Percentiles rank a stretch among this genome's conserved stretches.
Conservation (phyloP, 2,113 vertebrate species). For the Ptychochromis oligacanthus region DNA sequence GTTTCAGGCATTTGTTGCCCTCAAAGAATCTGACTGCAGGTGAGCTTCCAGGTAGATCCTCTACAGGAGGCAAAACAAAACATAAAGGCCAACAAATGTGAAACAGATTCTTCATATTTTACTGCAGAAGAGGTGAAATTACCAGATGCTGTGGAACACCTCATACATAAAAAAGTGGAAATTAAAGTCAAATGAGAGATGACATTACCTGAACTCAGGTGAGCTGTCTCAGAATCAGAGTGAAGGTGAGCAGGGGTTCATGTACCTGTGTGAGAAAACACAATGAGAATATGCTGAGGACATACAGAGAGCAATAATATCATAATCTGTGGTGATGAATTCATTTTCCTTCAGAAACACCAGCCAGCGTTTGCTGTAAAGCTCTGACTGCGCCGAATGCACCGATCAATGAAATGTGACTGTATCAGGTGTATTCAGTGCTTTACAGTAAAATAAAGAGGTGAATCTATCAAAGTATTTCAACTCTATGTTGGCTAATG, state of each 20-base stretch:
- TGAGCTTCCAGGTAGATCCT: background rate
- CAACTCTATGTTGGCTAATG: too few relatives aligned
- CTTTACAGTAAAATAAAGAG: too few relatives aligned
- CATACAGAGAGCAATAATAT: background rate
- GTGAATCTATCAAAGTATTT: too few relatives aligned
- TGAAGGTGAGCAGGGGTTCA: background rate
- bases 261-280: too few relatives aligned
- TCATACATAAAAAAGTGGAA: background rate
- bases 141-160: background rate
- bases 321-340: background rate
- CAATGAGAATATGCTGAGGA: too few relatives aligned
- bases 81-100: too few relatives aligned
- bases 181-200: background rate
- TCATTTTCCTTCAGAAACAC: background rate
- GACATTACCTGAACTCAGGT: background rate
- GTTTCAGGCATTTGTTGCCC: too few relatives aligned
- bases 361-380: background rate
- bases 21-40: too few relatives aligned
- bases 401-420: too few relatives aligned
- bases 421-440: too few relatives aligned
- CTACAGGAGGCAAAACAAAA: too few relatives aligned
- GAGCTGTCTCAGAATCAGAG: background rate
- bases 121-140: background rate
- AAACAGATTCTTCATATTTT: background rate
- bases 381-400: background rate